Base-by-base conservation (phyloP, 2,888 invertebrate genomes). In the Atrina japonica region DNA sequence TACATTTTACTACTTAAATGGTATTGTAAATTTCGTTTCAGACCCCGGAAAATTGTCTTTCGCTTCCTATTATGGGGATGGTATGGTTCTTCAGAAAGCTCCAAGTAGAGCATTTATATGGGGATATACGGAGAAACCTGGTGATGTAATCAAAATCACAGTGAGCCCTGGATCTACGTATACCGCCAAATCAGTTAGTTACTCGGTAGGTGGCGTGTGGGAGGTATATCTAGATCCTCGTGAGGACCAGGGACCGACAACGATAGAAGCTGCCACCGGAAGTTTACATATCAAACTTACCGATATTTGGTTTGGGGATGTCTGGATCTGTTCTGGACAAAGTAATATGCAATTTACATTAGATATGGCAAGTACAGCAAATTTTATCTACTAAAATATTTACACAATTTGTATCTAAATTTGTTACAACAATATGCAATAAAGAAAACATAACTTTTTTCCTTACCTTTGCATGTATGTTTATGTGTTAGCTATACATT, bases 311-410 rank as follows among this genome's bases (percentile, higher is more conserved):
- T 89, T 89, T 77, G 89, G 89, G 0, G 89, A 89, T 75, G 87
- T 89, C 16, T 89, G 89, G 89, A 30, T 89, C 7, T 89, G 89
- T 71, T 88, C 88, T 16, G 89, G 89, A 25, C 88, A 89, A 75
- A 86, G 87, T 70, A 88, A 88, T 72, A 88, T 88, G 88, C 78
- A 86, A 78, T 88, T 88, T 75, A 77, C 81, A 7, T 55, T 83
- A 3, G 60, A 69, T 45, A 79, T 79, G 82, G 86, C 85, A 75
- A 35, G n/a, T n/a, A n/a, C n/a, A n/a, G n/a, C n/a, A n/a, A n/a
- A n/a, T n/a, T n/a, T n/a, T n/a, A n/a, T n/a, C n/a, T n/a, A n/a
- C n/a, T n/a, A n/a, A n/a, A n/a, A n/a, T n/a, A n/a, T n/a, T n/a
- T n/a, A n/a, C n/a, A n/a, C n/a, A n/a, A n/a, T n/a, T n/a, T n/a